Percentiles rank a stretch among this genome's conserved stretches.
phyloP scores from a whole-genome alignment of 1,140 invertebrate genomes.

The Pseudoatta argentina region DNA sequence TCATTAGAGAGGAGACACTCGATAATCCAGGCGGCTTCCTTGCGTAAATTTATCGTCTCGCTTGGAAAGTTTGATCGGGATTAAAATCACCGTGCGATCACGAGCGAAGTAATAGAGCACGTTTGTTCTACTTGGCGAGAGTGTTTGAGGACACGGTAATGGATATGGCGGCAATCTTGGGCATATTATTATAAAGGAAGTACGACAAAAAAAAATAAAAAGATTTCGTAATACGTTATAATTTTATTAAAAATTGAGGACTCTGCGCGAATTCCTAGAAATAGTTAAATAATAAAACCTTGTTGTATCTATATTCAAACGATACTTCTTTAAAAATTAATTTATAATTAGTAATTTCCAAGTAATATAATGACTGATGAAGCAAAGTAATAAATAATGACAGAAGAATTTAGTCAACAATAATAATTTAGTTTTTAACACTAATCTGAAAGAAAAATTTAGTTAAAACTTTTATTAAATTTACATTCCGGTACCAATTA shows the following conservation, averaged over 20 bases:
- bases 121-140: conserved; percentile 13
- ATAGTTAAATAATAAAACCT: neutral
- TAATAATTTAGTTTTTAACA: no score
- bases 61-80: conserved; percentile 58
- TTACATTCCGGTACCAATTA: neutral
- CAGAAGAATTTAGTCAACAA: neutral
- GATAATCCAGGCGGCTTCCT: conserved; percentile 42
- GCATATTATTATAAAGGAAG: neutral
- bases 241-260: conserved; percentile 8
- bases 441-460: neutral
- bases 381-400: neutral
- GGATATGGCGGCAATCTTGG: neutral
- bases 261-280: neutral
- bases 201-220: neutral
- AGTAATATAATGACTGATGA: neutral
- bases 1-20: conserved; percentile 27
- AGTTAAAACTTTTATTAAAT: conserved; percentile 10
- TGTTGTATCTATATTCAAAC: neutral
- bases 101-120: conserved; percentile 11
- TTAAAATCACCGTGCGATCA: conserved; percentile 50
- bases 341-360: neutral
- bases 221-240: neutral
- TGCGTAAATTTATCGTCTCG: conserved; percentile 48
- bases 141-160: conserved; percentile 6
- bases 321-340: neutral